Evolutionary conservation across 2,113 vertebrate genomes (phyloP).

Genomic region (Rhombomys opimus): DNA sequence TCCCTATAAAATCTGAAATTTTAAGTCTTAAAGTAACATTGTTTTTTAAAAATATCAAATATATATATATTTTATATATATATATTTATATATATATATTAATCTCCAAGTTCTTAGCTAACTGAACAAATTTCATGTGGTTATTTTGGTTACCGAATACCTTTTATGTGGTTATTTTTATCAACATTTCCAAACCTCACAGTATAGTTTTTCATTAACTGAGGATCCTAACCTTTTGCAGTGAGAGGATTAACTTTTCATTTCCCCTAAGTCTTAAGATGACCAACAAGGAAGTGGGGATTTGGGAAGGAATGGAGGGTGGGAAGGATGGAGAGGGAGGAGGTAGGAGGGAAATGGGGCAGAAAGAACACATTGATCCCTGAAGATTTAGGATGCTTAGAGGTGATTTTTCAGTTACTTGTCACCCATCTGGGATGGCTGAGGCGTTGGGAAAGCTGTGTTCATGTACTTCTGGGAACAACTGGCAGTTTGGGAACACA

Average conservation of each 20-base stretch:
- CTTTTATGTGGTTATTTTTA: conserved; percentile 37
- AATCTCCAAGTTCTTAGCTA: background rate
- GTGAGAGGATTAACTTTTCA: conserved; percentile 56
- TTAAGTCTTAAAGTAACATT: conserved; percentile 36
- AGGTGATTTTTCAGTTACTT: conserved; percentile 37
- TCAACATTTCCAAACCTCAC: conserved; percentile 55
- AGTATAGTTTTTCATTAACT: conserved; percentile 54
- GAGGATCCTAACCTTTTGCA: conserved; percentile 29
- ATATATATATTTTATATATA: background rate
- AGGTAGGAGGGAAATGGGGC: background rate
- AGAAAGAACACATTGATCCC: background rate
- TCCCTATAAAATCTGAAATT: background rate
- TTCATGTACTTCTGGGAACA: conserved; percentile 19
- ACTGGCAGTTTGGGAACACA: background rate
- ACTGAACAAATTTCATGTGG: background rate
- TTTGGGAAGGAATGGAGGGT: background rate
- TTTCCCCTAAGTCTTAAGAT: conserved; percentile 65
- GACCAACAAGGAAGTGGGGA: background rate
- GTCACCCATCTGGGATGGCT: background rate
- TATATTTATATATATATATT: background rate
- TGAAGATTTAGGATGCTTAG: background rate
- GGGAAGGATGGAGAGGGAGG: background rate
- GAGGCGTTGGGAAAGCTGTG: background rate
- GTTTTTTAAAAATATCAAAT: background rate
- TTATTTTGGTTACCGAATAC: background rate